Evolutionary conservation across 2,797 vertebrate species (phyloP), one percentile per base, ranked within the genome.

Genomic region (Ambastaia sidthimunki): DNA sequence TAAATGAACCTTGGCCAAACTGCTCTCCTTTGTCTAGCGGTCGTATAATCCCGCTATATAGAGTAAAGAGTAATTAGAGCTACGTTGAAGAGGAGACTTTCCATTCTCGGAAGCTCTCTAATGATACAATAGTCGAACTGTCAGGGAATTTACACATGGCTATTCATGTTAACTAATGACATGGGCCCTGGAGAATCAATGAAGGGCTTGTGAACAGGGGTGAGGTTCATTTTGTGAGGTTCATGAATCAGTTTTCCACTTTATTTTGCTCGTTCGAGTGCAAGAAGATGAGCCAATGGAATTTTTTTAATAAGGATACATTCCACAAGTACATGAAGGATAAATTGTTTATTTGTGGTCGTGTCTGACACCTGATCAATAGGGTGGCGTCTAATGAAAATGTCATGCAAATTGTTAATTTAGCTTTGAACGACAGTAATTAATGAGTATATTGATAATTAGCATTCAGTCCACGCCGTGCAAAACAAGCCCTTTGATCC

Each of bases 1-100:
- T 54, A 88, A 89, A 85, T 84, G 50, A 65, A 82, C 84, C 80
- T 76, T 85, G 89, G 89, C 88, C 88, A 91, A 90, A 90, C 89
- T 90, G 87, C 87, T 85, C 69, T 84, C 85, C 86, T 89, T 90
- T 90, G 92, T 89, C 91, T 90, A 89, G 89, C 84, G 83, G 89
- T 86, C 90, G 81, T 88, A 92, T 92, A 91, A 91, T 92, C 87
- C 86, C 85, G 90, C 89, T 86, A 89, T 86, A 89, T 86, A 84
- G 86, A 76, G 81, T 66, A 77, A 85, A 88, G 89, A 89, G 88
- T 92, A 92, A 93, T 93, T 92, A 89, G 85, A 86, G 86, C 84
- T 80, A 73, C 78, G 82, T 80, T 85, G 86, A 82, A 86, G 54
- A 74, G 47, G 48, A 59, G 80, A 72, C 74, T 74, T 73, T 78